Conservation (phyloP, 2,888 invertebrate genomes). For the Melanotus villosus region DNA sequence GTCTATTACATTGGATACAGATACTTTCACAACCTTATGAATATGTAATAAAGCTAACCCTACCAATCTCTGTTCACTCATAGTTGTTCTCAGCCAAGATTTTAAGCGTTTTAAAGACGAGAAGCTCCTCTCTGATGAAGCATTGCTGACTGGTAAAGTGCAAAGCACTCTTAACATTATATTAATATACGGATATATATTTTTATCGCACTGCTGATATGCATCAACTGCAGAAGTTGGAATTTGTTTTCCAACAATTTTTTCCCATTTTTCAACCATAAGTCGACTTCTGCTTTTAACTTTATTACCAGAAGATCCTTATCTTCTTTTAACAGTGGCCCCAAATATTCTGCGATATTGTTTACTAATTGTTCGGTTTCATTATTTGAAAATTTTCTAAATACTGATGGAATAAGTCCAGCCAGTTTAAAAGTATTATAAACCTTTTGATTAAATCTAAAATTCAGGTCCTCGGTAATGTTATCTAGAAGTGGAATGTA, state of each 20-base stretch:
- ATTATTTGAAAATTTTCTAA: neutral
- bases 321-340: neutral
- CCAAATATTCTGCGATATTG: neutral
- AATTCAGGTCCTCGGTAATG: neutral
- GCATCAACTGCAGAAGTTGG: neutral
- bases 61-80: neutral
- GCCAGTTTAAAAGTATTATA: neutral
- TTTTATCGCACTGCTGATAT: neutral
- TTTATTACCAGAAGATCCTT: neutral
- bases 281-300: neutral
- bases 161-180: neutral
- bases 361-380: neutral
- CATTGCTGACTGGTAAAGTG: neutral
- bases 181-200: neutral
- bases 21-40: neutral
- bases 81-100: neutral
- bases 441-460: conserved; percentile 1
- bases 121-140: neutral
- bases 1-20: neutral
- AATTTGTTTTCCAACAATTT: neutral
- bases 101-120: neutral
- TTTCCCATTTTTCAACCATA: neutral
- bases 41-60: too few species aligned
- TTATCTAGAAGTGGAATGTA: neutral
- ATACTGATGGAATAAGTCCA: neutral